Percentiles rank a stretch among this genome's conserved stretches.
Conservation (phyloP, 2,888 invertebrate species). For the Scaptomyza polygonia region DNA sequence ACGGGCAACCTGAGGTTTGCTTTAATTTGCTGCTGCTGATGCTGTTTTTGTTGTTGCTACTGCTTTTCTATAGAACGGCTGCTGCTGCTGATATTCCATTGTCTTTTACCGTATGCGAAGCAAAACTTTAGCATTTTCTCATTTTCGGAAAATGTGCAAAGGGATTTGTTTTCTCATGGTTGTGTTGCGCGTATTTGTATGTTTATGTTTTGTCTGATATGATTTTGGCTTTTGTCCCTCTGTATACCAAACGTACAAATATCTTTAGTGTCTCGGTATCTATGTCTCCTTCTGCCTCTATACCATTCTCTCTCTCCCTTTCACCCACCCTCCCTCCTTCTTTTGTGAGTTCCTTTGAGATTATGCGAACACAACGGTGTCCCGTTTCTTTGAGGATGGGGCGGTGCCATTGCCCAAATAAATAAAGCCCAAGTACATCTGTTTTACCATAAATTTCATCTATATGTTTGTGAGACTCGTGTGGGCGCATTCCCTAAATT, state of each 20-base stretch:
- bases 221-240: constrained; percentile 70
- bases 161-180: constrained; percentile 78
- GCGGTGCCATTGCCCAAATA: constrained; percentile 46
- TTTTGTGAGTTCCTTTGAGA: constrained; percentile 63
- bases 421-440: constrained; percentile 77
- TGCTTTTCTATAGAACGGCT: constrained; percentile 63
- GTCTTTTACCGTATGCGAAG: constrained; percentile 59
- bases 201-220: constrained; percentile 76
- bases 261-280: constrained; percentile 26
- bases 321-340: neutral
- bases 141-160: constrained; percentile 80
- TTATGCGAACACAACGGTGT: constrained; percentile 50
- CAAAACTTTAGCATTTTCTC: constrained; percentile 80
- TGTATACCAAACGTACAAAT: constrained; percentile 26
- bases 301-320: neutral
- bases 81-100: constrained; percentile 29
- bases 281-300: constrained; percentile 10
- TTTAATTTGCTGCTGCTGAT: constrained; percentile 74
- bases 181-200: constrained; percentile 67
- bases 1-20: constrained; percentile 81
- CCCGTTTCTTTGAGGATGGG: constrained; percentile 1
- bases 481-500: constrained; percentile 49
- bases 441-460: constrained; percentile 76
- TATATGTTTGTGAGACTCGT: constrained; percentile 17
- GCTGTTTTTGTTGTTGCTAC: constrained; percentile 65